Conservation (phyloP, 2,113 vertebrate genomes). For the Campylomormyrus tamandua region DNA sequence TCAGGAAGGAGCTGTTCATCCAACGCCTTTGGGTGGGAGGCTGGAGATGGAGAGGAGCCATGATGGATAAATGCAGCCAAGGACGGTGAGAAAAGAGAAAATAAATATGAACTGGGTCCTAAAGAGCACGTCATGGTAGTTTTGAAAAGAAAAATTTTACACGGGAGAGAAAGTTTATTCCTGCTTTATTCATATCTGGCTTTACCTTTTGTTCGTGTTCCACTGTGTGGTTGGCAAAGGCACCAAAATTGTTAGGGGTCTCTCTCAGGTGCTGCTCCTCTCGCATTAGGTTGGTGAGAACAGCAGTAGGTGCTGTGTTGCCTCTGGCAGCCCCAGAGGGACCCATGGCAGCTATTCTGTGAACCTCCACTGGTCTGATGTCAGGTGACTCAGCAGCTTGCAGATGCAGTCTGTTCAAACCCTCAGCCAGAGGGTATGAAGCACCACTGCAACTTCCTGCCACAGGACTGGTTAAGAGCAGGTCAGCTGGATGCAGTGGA, state of each 20-base stretch:
- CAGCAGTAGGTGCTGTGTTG: slow-evolving; percentile 1
- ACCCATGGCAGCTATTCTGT: slow-evolving; percentile 5
- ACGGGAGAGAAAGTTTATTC: not conserved
- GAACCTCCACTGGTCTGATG: slow-evolving; percentile 18
- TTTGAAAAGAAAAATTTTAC: not conserved
- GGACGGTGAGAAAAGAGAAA: not conserved
- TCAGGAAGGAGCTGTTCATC: slow-evolving; percentile 39
- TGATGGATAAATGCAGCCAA: not conserved
- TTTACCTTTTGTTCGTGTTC: slow-evolving; percentile 12
- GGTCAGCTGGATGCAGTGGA: slow-evolving; percentile 4
- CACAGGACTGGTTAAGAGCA: not conserved
- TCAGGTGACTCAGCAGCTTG: slow-evolving; percentile 19
- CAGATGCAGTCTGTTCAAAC: slow-evolving; percentile 46
- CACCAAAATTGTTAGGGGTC: not conserved
- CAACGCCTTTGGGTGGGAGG: slow-evolving; percentile 42
- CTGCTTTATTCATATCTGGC: not conserved
- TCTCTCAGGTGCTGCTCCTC: not conserved
- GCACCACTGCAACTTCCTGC: slow-evolving; percentile 14
- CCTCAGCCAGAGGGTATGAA: slow-evolving; percentile 35
- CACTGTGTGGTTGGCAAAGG: not conserved
- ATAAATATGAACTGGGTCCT: not conserved
- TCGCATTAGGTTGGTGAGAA: not conserved
- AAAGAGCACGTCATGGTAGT: not conserved
- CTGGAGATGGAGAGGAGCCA: not conserved
- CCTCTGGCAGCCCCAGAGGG: not conserved